Conservation (phyloP, 2,797 vertebrate species). For the Allobates femoralis region DNA sequence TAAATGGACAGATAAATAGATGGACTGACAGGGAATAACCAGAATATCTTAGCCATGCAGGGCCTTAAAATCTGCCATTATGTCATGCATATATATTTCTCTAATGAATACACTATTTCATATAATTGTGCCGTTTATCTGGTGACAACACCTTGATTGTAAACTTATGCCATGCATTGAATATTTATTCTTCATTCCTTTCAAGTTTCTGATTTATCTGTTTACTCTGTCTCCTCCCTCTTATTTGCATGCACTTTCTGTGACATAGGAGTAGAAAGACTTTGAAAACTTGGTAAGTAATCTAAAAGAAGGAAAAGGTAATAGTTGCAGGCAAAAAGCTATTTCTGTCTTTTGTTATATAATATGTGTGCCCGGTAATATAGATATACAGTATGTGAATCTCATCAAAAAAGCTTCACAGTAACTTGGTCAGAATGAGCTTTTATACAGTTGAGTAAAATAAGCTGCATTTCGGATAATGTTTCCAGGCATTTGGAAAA, state of each 20-base stretch:
- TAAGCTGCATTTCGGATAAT: not conserved
- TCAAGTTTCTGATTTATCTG: not conserved
- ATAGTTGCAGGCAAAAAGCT: not conserved
- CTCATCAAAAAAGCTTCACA: not conserved
- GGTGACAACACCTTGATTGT: not conserved
- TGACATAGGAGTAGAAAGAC: not conserved
- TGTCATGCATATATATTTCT: not conserved
- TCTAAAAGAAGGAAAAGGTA: not conserved
- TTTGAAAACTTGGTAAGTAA: conserved; percentile 16
- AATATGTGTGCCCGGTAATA: no score
- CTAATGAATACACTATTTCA: not conserved
- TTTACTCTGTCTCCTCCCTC: not conserved
- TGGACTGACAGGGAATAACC: no score
- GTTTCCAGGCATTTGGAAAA: not conserved
- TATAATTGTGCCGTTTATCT: not conserved
- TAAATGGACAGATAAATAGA: no score
- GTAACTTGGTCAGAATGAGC: not conserved
- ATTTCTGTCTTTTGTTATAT: not conserved
- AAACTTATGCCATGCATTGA: not conserved
- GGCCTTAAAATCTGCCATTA: not conserved
- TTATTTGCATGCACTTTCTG: conserved; percentile 11
- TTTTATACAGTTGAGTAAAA: not conserved
- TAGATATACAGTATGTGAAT: not conserved
- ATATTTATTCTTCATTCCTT: not conserved
- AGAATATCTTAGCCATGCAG: no score